Evolutionary conservation across 2,113 vertebrate genomes (phyloP).

Genomic region (Silurus asotus): DNA sequence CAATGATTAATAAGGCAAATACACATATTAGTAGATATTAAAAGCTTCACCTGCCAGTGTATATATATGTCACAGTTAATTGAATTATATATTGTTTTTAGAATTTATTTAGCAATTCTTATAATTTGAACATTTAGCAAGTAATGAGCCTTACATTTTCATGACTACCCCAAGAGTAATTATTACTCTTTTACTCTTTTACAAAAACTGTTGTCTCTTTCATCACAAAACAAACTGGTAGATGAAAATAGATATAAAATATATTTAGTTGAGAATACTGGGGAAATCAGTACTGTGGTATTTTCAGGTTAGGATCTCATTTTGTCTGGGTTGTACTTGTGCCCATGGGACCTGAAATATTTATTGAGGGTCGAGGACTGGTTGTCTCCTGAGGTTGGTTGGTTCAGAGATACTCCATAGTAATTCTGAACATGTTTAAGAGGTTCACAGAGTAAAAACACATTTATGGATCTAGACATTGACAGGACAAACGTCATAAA

Average conservation of each 20-base stretch:
- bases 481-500: not conserved
- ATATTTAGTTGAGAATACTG: not conserved
- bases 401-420: slow-evolving; percentile 5
- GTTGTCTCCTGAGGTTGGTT: not conserved
- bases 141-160: not conserved
- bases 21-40: not conserved
- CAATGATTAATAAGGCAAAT: no score
- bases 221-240: not conserved
- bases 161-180: not conserved
- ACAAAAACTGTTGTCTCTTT: not conserved
- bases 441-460: not conserved
- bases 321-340: slow-evolving; percentile 5
- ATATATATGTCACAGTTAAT: no score
- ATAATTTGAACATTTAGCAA: not conserved
- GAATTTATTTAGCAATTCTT: no score
- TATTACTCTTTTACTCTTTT: not conserved
- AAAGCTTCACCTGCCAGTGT: no score
- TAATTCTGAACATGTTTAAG: not conserved
- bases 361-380: slow-evolving; percentile 11
- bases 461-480: slow-evolving; percentile 31
- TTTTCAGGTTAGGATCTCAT: slow-evolving; percentile 19
- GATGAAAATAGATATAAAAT: slow-evolving; percentile 16
- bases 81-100: no score
- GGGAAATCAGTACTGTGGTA: slow-evolving; percentile 53
- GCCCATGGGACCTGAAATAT: slow-evolving; percentile 24